A percentile compares a stretch with the other conserved stretches of the same genome.
These are phyloP conservation scores for Brachionus asplanchnoidis DNA, from an alignment of 1,140 invertebrate genomes.

Conservation along the genomic window DNA sequence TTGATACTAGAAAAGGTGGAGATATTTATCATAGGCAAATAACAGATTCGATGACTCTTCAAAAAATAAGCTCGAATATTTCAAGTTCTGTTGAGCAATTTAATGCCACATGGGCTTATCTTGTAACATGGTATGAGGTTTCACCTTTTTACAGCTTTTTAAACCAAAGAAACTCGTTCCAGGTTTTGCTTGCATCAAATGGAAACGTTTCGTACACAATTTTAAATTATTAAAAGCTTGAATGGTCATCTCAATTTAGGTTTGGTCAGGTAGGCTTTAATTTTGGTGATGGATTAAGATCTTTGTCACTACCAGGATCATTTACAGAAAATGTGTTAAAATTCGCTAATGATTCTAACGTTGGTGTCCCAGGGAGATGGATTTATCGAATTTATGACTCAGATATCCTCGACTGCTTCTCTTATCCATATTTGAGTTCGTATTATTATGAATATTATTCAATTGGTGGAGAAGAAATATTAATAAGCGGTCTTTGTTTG, in stretches of 20 bases:
- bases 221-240: neutral
- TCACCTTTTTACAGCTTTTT: neutral
- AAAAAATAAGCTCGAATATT: neutral
- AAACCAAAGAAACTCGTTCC: neutral
- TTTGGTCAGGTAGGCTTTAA: neutral
- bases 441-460: neutral
- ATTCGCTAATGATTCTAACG: neutral
- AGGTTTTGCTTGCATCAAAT: neutral
- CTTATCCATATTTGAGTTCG: neutral
- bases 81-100: neutral
- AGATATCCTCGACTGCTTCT: neutral
- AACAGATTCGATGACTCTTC: neutral
- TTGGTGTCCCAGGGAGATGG: neutral
- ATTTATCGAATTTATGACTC: neutral
- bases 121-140: neutral
- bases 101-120: neutral
- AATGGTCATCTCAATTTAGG: neutral
- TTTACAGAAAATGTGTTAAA: neutral
- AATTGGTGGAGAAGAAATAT: neutral
- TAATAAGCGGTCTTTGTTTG: neutral
- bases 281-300: neutral
- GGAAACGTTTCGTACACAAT: neutral
- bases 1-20: neutral
- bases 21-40: neutral
- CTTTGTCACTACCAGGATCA: neutral